Conservation (phyloP, 1,140 invertebrate species). For the Camponotus floridanus region DNA sequence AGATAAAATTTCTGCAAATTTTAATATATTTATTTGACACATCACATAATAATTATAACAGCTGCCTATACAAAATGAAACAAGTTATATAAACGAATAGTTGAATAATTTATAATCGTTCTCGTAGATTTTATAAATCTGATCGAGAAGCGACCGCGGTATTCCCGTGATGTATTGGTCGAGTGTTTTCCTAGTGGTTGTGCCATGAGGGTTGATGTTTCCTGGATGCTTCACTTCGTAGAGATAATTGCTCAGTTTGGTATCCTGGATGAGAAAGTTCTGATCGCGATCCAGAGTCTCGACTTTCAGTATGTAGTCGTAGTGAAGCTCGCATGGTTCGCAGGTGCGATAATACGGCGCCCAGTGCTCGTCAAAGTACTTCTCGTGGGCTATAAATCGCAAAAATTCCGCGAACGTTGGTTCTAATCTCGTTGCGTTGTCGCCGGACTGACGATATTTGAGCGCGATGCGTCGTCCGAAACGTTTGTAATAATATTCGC, state of each 20-base stretch:
- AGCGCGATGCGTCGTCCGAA: constrained; percentile 82
- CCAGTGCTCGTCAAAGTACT: constrained; percentile 87
- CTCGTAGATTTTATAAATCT: constrained; percentile 90
- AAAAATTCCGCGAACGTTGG: constrained; percentile 91
- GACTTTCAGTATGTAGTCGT: constrained; percentile 85
- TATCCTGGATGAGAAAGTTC: constrained; percentile 88
- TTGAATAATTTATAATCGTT: constrained; percentile 91
- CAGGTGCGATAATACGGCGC: constrained; percentile 83
- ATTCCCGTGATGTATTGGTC: constrained; percentile 89
- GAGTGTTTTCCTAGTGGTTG: constrained; percentile 86
- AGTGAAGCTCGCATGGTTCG: constrained; percentile 83
- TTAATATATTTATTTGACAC: not conserved
- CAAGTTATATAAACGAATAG: constrained; percentile 83
- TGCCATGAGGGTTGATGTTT: constrained; percentile 86
- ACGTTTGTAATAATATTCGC: constrained; percentile 83
- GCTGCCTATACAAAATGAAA: constrained; percentile 11
- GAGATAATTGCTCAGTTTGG: constrained; percentile 87
- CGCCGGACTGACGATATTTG: constrained; percentile 81
- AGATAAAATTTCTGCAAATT: not conserved
- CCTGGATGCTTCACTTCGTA: constrained; percentile 84
- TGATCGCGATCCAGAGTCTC: constrained; percentile 88
- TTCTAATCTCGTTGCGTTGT: constrained; percentile 77
- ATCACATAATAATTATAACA: not conserved
- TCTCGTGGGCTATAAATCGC: constrained; percentile 86
- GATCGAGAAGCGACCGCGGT: constrained; percentile 87